Conservation (phyloP, 2,888 invertebrate species). For the Cataglyphis cursor region DNA sequence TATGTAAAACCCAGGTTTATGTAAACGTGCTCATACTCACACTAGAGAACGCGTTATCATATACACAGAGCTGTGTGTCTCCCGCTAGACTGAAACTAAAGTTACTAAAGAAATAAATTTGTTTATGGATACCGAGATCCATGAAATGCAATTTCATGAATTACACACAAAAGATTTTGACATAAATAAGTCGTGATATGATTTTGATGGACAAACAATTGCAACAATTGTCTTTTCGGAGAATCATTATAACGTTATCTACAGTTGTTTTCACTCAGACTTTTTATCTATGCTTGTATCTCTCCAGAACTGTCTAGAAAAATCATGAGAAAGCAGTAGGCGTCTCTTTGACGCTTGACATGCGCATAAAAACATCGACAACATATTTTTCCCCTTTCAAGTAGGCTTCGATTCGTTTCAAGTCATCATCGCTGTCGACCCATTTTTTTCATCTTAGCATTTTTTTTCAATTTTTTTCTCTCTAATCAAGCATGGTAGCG, state of each 20-base stretch:
- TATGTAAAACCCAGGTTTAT: not conserved
- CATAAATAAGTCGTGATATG: not conserved
- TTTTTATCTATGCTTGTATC: slow-evolving; percentile 9
- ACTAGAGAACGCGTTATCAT: slow-evolving; percentile 41
- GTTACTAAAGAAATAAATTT: slow-evolving; percentile 28
- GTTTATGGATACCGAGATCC: slow-evolving; percentile 7
- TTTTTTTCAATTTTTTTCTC: slow-evolving; percentile 1
- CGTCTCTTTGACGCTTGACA: slow-evolving; percentile 23
- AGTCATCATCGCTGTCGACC: slow-evolving; percentile 39
- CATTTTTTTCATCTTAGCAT: slow-evolving; percentile 25
- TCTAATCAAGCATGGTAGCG: slow-evolving; percentile 8
- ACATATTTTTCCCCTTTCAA: slow-evolving; percentile 12
- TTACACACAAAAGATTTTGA: not conserved
- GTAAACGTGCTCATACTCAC: slow-evolving; percentile 51
- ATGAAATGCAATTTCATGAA: not conserved
- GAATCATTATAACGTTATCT: not conserved
- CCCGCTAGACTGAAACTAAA: slow-evolving; percentile 2
- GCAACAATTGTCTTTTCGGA: not conserved
- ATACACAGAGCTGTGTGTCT: not conserved
- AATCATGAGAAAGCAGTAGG: slow-evolving; percentile 35
- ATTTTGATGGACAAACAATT: not conserved
- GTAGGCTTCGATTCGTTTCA: slow-evolving; percentile 38
- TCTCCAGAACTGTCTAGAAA: not conserved
- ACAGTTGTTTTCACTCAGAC: slow-evolving; percentile 30
- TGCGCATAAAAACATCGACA: slow-evolving; percentile 31